phyloP scores from a whole-genome alignment of 2,797 vertebrate genomes.

The Philypnodon macrostomus region DNA sequence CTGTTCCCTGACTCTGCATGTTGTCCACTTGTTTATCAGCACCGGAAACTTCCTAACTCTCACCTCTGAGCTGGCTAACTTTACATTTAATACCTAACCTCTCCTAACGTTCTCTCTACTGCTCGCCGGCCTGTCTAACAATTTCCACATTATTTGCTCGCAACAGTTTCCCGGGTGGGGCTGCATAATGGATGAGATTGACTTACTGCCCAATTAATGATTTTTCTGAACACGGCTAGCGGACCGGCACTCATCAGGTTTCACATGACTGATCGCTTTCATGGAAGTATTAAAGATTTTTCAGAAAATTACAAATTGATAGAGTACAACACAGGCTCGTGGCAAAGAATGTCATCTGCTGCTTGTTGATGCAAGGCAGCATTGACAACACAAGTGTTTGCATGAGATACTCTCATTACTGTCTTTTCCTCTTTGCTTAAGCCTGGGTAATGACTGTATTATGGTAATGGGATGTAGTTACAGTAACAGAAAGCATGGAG shows the following conservation, averaged over 20 bases:
- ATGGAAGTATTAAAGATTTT: conserved; percentile 44
- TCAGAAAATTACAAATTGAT: conserved; percentile 29
- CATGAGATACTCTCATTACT: conserved; percentile 43
- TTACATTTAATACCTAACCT: conserved; percentile 58
- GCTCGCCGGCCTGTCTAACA: conserved; percentile 52
- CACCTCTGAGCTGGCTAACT: conserved; percentile 25
- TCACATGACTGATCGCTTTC: conserved; percentile 56
- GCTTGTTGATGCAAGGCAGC: conserved; percentile 25
- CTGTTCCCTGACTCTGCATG: conserved; percentile 33
- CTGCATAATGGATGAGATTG: conserved; percentile 75
- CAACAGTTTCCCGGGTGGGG: conserved; percentile 52
- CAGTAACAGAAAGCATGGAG: conserved; percentile 54
- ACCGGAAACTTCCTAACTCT: conserved; percentile 40
- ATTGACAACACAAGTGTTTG: conserved; percentile 34
- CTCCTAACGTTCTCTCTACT: conserved; percentile 43
- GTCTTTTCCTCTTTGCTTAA: conserved; percentile 49
- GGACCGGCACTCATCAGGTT: conserved; percentile 46
- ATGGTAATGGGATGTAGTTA: conserved; percentile 62
- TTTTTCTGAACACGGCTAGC: conserved; percentile 56
- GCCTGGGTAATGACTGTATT: conserved; percentile 61
- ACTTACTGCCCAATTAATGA: conserved; percentile 71
- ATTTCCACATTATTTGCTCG: conserved; percentile 65
- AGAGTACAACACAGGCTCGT: conserved; percentile 26
- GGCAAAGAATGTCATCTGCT: conserved; percentile 31
- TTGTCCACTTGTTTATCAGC: conserved; percentile 32